Evolutionary conservation across 2,113 vertebrate species (phyloP).

Genomic region (Leucoraja erinaceus): DNA sequence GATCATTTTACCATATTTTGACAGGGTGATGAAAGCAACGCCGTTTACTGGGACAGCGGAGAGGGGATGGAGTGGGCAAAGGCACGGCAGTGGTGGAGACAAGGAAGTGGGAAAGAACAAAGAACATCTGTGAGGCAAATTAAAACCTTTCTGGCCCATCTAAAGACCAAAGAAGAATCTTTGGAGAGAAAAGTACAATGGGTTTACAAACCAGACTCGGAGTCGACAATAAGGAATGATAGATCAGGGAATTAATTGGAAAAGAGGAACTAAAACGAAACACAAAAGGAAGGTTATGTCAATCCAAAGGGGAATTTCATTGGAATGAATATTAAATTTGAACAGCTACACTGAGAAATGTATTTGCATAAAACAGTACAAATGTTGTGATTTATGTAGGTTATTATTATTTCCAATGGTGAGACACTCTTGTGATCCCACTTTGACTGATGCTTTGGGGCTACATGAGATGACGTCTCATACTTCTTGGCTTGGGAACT

Average conservation of each 20-base stretch:
- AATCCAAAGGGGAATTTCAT: background rate
- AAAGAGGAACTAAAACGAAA: background rate
- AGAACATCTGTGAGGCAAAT: background rate
- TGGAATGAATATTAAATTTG: background rate
- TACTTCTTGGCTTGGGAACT: too few relatives aligned
- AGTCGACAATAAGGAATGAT: background rate
- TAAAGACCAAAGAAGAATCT: background rate
- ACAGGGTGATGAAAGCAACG: too few relatives aligned
- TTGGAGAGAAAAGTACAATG: background rate
- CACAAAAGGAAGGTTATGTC: too few relatives aligned
- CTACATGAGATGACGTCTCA: too few relatives aligned
- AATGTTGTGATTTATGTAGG: too few relatives aligned
- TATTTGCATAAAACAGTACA: too few relatives aligned
- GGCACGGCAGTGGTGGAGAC: background rate
- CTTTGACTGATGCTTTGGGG: too few relatives aligned
- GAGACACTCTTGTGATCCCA: too few relatives aligned
- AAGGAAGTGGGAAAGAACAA: background rate
- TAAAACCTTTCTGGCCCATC: background rate
- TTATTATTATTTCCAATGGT: too few relatives aligned
- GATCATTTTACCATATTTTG: too few relatives aligned
- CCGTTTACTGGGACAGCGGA: background rate
- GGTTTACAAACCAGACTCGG: background rate
- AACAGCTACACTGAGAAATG: background rate
- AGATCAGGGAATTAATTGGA: background rate
- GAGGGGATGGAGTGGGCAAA: too few relatives aligned